A percentile compares a stretch with the other conserved stretches of the same genome.
phyloP scores from a whole-genome alignment of 2,113 vertebrate species.

The Neogale vison region DNA sequence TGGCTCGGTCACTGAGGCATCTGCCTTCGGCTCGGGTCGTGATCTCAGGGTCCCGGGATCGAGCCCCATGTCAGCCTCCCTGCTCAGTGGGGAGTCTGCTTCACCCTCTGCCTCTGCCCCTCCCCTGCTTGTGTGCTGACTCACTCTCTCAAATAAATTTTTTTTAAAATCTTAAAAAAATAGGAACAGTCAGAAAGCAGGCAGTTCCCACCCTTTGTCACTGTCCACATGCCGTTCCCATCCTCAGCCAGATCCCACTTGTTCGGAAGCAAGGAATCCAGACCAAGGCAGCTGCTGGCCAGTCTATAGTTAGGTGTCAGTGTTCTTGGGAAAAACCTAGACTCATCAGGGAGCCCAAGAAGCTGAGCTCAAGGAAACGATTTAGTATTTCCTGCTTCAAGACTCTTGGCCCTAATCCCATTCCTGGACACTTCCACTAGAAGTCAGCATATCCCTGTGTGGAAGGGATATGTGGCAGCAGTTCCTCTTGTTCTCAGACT shows the following conservation, averaged over 20 bases:
- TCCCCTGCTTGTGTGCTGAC: neutral
- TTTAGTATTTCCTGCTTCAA: neutral
- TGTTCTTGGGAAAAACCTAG: neutral
- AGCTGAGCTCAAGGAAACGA: neutral
- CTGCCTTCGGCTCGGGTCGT: neutral
- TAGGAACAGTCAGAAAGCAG: neutral
- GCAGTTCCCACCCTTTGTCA: neutral
- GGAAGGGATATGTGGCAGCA: neutral
- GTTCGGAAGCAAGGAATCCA: neutral
- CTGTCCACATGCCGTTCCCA: neutral
- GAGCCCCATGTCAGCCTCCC: neutral
- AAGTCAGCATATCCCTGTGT: neutral
- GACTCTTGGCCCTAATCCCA: neutral
- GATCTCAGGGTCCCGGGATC: neutral
- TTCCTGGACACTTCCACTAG: neutral
- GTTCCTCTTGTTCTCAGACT: neutral
- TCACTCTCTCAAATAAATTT: neutral
- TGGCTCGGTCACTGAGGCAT: neutral
- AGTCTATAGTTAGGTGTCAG: neutral
- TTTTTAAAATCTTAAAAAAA: neutral
- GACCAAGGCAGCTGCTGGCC: neutral
- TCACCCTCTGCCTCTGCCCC: neutral
- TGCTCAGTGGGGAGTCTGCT: neutral
- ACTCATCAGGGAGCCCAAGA: neutral
- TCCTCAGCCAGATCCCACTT: neutral